phyloP scores from a whole-genome alignment of 2,113 vertebrate species.

The Anas platyrhynchos region DNA sequence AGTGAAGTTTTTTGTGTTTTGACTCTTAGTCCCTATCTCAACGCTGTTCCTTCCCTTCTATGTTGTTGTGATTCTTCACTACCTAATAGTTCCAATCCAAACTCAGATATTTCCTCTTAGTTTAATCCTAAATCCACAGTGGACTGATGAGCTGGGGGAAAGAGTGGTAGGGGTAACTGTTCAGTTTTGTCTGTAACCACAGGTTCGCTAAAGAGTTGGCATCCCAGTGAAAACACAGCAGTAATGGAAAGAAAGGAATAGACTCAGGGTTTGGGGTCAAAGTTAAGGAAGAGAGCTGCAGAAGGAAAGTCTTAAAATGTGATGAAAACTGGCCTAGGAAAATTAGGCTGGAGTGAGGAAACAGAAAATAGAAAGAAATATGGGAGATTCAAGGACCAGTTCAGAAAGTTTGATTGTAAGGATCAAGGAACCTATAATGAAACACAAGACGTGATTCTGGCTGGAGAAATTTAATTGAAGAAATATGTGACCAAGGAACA shows the following conservation, averaged over 20 bases:
- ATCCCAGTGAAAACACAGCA: background rate
- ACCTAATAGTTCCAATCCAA: background rate
- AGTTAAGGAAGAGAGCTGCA: background rate
- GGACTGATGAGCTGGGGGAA: background rate
- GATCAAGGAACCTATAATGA: background rate
- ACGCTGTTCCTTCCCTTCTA: background rate
- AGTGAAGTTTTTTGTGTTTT: background rate
- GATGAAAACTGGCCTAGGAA: background rate
- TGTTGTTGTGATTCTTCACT: background rate
- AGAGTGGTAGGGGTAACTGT: rapidly evolving
- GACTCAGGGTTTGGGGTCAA: background rate
- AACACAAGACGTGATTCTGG: background rate
- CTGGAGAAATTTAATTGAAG: background rate
- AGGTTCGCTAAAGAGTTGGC: background rate
- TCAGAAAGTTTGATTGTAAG: background rate
- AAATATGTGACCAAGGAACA: background rate
- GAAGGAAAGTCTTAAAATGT: background rate
- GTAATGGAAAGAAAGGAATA: background rate
- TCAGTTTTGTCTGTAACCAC: background rate
- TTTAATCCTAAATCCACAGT: background rate
- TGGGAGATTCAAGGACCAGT: background rate
- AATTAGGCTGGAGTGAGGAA: background rate
- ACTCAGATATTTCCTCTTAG: background rate
- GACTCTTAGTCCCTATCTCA: background rate
- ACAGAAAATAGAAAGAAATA: background rate